Conservation (phyloP, 2,797 vertebrate species). For the Hydrocynus forskahlii region DNA sequence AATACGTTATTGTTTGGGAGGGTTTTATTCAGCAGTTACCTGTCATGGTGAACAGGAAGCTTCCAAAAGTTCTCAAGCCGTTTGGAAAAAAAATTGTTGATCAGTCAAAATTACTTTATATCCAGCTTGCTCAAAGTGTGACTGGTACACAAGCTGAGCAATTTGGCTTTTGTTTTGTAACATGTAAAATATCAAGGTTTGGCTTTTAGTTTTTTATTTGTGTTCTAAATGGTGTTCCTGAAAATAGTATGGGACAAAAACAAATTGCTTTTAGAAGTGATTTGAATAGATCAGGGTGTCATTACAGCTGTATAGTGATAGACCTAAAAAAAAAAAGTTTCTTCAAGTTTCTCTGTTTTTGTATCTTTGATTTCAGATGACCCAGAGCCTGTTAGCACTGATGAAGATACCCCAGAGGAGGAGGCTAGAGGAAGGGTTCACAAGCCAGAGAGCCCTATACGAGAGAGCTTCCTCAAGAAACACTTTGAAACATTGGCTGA, state of each 20-base stretch:
- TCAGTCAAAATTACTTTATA: neutral
- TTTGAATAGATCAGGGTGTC: too few relatives aligned
- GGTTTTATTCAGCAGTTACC: too few relatives aligned
- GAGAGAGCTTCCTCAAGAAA: constrained; percentile 81
- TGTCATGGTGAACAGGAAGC: neutral
- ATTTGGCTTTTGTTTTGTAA: too few relatives aligned
- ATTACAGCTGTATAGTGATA: neutral
- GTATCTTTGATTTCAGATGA: constrained; percentile 78
- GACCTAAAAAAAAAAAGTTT: neutral
- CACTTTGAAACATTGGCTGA: constrained; percentile 13
- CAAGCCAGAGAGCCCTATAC: constrained; percentile 40
- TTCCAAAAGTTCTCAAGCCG: neutral
- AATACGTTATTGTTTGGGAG: too few relatives aligned
- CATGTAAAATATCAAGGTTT: too few relatives aligned
- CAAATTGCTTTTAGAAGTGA: neutral
- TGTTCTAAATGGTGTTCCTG: too few relatives aligned
- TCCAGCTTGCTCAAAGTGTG: too few relatives aligned
- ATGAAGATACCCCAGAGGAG: constrained; percentile 78
- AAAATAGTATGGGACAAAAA: too few relatives aligned
- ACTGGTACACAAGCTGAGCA: too few relatives aligned
- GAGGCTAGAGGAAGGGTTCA: constrained; percentile 1
- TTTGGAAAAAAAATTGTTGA: neutral
- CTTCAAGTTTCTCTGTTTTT: neutral
- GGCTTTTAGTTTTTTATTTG: too few relatives aligned
- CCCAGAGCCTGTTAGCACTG: constrained; percentile 81